Conservation (phyloP, 2,797 vertebrate genomes). For the Nannoperca obscura region DNA sequence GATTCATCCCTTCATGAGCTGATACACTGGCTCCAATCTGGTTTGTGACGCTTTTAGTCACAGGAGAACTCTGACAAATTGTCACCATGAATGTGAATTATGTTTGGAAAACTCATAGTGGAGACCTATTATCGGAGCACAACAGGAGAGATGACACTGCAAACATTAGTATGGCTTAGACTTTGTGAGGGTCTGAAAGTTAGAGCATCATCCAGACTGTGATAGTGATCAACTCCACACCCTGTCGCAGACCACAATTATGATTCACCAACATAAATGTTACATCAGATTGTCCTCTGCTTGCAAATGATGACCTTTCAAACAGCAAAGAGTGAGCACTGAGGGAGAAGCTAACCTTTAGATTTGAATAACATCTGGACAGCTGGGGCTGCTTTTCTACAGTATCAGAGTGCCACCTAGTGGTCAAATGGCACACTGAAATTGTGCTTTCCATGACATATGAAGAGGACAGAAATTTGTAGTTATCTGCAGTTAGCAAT, state of each 20-base stretch:
- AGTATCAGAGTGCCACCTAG: slow-evolving; percentile 77
- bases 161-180: slow-evolving; percentile 24
- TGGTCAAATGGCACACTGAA: slow-evolving; percentile 41
- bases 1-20: slow-evolving; percentile 51
- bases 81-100: slow-evolving; percentile 26
- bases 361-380: slow-evolving; percentile 68
- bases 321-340: slow-evolving; percentile 57
- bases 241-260: slow-evolving; percentile 43
- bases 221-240: slow-evolving; percentile 50
- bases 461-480: no score
- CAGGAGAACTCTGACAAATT: slow-evolving; percentile 35
- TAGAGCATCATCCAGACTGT: slow-evolving; percentile 40
- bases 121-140: slow-evolving; percentile 7
- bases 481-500: background rate
- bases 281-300: slow-evolving; percentile 66
- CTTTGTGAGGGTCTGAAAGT: slow-evolving; percentile 19
- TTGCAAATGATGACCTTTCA: slow-evolving; percentile 76
- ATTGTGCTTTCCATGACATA: background rate
- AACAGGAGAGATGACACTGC: slow-evolving; percentile 4
- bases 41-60: slow-evolving; percentile 30
- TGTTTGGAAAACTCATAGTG: slow-evolving; percentile 3
- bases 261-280: slow-evolving; percentile 67
- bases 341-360: slow-evolving; percentile 72
- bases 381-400: slow-evolving; percentile 10
- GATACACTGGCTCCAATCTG: slow-evolving; percentile 25